These are phyloP conservation scores for Zelostemma sp. DNA, from an alignment of 1,140 invertebrate species.

Conservation along the genomic window DNA sequence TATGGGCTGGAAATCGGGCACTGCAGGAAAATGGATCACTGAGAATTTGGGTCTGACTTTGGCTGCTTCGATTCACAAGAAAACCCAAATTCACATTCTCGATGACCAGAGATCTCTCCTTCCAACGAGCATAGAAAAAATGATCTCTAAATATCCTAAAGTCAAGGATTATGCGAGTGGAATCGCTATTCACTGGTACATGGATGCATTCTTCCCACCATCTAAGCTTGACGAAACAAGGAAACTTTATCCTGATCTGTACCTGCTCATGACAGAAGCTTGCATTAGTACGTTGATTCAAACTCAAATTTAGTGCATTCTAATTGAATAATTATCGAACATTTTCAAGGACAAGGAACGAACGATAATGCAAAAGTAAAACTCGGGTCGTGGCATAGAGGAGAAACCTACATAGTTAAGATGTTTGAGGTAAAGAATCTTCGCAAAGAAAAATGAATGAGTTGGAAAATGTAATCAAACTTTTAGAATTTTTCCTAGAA, in stretches of 20 bases:
- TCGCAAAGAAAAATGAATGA: too few relatives aligned
- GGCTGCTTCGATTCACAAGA: slow-evolving; percentile 69
- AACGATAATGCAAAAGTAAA: too few relatives aligned
- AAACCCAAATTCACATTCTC: slow-evolving; percentile 76
- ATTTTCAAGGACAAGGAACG: too few relatives aligned
- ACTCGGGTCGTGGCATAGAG: too few relatives aligned
- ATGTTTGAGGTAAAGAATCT: too few relatives aligned
- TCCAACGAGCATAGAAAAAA: slow-evolving; percentile 74
- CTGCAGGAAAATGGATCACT: slow-evolving; percentile 74
- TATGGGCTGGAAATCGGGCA: slow-evolving; percentile 78
- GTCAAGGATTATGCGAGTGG: slow-evolving; percentile 73
- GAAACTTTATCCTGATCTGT: slow-evolving; percentile 76
- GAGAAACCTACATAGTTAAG: too few relatives aligned
- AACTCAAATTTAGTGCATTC: too few relatives aligned
- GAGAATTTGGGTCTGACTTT: slow-evolving; percentile 79
- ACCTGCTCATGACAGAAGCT: slow-evolving; percentile 85
- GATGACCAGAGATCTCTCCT: slow-evolving; percentile 80
- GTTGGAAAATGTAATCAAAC: too few relatives aligned
- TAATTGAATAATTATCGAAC: too few relatives aligned
- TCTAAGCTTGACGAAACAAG: slow-evolving; percentile 72
- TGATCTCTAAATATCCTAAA: too few relatives aligned
- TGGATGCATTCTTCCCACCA: slow-evolving; percentile 72
- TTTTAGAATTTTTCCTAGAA: slow-evolving; percentile 7
- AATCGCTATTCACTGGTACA: slow-evolving; percentile 79
- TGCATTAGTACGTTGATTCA: too few relatives aligned